A percentile compares a stretch with the other conserved stretches of the same genome.
Conservation (phyloP, 35 echinoderm and acorn worm genomes). For the Ptychodera flava region DNA sequence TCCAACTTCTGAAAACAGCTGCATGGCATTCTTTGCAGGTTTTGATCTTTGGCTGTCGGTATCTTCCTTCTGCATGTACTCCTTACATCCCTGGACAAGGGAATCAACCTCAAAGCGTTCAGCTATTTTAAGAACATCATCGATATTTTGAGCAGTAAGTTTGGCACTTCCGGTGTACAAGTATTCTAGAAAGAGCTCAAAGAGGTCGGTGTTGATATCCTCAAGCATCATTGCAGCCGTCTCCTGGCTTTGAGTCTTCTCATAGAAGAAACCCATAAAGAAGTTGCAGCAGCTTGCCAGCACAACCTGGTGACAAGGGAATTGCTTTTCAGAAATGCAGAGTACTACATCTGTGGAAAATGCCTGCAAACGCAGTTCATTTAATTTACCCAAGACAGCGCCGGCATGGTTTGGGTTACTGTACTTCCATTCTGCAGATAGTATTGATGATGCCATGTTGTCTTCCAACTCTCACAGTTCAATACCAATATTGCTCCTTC, state of each 20-base stretch:
- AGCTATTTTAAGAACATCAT: neutral
- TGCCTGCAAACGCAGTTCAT: neutral
- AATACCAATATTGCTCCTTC: too few relatives aligned
- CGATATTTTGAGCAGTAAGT: neutral
- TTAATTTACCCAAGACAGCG: neutral
- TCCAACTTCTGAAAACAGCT: too few relatives aligned
- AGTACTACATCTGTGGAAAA: neutral
- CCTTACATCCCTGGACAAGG: neutral
- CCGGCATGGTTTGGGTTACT: neutral
- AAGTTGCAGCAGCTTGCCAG: neutral
- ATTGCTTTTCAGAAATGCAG: neutral
- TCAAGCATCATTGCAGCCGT: neutral
- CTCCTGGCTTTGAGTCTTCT: neutral
- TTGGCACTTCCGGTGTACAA: neutral
- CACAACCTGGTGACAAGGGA: neutral
- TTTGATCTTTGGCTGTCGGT: too few relatives aligned
- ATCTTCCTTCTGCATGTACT: neutral
- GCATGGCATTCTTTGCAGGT: too few relatives aligned
- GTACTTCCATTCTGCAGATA: neutral
- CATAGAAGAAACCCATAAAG: neutral
- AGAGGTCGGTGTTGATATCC: neutral
- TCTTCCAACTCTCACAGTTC: too few relatives aligned
- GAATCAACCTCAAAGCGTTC: neutral
- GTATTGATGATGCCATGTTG: too few relatives aligned
- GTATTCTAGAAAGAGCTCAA: neutral